phyloP scores from a whole-genome alignment of 2,113 vertebrate genomes.

The Scomber scombrus region DNA sequence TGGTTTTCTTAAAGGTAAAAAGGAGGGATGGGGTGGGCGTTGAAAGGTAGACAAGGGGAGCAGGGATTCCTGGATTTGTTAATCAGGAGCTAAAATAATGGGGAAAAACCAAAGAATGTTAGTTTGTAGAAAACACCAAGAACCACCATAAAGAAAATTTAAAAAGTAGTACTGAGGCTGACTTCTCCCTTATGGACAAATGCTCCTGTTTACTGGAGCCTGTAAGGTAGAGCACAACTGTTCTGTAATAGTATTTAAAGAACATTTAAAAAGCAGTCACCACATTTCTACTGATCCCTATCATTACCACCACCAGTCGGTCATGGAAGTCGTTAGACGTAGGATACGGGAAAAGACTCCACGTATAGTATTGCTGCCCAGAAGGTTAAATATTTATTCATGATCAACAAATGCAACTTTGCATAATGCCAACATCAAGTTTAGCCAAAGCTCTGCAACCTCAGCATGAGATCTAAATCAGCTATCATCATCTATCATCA shows the following conservation, averaged over 20 bases:
- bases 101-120: neutral
- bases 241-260: neutral
- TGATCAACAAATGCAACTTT: neutral
- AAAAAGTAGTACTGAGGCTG: no score
- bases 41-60: no score
- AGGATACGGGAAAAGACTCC: no score
- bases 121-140: no score
- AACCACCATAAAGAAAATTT: no score
- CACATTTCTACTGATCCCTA: neutral
- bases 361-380: neutral
- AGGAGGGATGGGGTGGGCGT: no score
- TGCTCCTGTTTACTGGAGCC: neutral
- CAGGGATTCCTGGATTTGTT: no score
- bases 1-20: no score
- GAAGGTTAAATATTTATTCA: neutral
- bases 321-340: no score
- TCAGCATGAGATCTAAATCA: neutral
- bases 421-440: neutral
- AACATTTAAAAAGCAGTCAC: slow-evolving; percentile 25
- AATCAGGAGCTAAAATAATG: neutral
- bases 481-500: neutral
- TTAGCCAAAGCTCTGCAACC: neutral
- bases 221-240: neutral
- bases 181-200: no score
- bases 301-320: neutral